Evolutionary conservation across 2,888 invertebrate genomes (phyloP).

Genomic region (Coenonympha glycerion): DNA sequence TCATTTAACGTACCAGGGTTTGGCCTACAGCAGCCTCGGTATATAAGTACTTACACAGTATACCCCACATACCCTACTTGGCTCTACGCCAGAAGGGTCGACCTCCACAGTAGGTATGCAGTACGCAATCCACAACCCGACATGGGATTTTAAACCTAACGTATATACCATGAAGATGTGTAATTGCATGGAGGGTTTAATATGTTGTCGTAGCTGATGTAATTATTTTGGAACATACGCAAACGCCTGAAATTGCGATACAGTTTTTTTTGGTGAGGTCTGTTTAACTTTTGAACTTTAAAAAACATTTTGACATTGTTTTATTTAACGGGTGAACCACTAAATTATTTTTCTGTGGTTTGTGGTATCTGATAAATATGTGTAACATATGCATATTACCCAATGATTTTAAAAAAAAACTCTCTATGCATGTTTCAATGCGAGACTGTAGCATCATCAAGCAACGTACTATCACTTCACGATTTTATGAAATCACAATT

Average conservation of each 20-base stretch:
- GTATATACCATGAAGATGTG: neutral
- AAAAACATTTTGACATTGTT: too few species aligned
- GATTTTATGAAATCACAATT: too few species aligned
- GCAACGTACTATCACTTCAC: too few species aligned
- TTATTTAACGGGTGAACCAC: too few species aligned
- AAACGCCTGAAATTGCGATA: neutral
- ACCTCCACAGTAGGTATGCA: neutral
- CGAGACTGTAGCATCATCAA: too few species aligned
- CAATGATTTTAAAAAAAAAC: too few species aligned
- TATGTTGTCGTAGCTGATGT: neutral
- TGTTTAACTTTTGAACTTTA: too few species aligned
- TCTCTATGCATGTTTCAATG: too few species aligned
- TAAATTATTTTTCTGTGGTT: too few species aligned
- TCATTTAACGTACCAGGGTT: slow-evolving; percentile 15
- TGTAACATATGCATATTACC: too few species aligned
- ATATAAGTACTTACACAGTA: neutral
- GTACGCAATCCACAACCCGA: slow-evolving; percentile 1
- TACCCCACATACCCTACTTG: slow-evolving; percentile 23
- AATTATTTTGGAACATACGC: neutral
- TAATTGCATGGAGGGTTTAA: neutral
- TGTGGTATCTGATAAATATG: too few species aligned
- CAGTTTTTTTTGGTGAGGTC: neutral
- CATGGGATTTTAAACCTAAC: neutral
- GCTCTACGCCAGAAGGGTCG: slow-evolving; percentile 18
- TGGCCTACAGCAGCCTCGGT: slow-evolving; percentile 5